phyloP scores from a whole-genome alignment of 2,888 invertebrate genomes.

The Vandiemenella viatica region DNA sequence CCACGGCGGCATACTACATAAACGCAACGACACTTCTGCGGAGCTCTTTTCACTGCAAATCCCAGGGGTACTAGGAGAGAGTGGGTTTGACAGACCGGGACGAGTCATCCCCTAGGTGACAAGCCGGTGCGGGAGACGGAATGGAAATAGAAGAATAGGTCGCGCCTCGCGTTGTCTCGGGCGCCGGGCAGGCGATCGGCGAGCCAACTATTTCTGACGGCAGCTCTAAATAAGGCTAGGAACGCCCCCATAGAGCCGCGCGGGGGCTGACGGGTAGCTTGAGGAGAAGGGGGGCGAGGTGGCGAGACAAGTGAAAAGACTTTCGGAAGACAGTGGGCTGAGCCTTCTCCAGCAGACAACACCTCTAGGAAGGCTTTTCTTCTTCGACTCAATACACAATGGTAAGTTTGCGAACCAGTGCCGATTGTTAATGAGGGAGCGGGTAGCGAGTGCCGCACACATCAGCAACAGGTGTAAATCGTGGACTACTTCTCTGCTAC shows the following conservation, averaged over 20 bases:
- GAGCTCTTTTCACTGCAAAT: too few relatives aligned
- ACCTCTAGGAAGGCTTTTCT: conserved; percentile 8
- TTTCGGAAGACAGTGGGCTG: conserved; percentile 7
- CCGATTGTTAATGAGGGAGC: too few relatives aligned
- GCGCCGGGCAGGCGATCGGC: not conserved
- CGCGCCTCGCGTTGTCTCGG: conserved; percentile 44
- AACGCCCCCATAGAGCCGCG: not conserved
- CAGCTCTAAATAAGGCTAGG: conserved; percentile 10
- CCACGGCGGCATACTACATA: too few relatives aligned
- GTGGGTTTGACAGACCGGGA: too few relatives aligned
- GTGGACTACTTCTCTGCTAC: too few relatives aligned
- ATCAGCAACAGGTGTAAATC: too few relatives aligned
- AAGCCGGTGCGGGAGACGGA: too few relatives aligned
- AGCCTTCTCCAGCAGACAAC: conserved; percentile 13
- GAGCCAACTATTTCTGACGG: conserved; percentile 6
- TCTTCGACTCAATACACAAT: conserved; percentile 10
- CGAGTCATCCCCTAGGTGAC: too few relatives aligned
- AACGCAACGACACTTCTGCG: too few relatives aligned
- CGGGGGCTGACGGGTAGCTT: conserved; percentile 1
- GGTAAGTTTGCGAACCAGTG: conserved; percentile 9
- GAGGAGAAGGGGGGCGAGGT: conserved; percentile 2
- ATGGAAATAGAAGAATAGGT: conserved; percentile 56
- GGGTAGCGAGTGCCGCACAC: too few relatives aligned
- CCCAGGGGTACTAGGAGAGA: too few relatives aligned
- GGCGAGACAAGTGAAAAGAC: conserved; percentile 9